Evolutionary conservation across 2,797 vertebrate genomes (phyloP).

Genomic region (Ambastaia sidthimunki): DNA sequence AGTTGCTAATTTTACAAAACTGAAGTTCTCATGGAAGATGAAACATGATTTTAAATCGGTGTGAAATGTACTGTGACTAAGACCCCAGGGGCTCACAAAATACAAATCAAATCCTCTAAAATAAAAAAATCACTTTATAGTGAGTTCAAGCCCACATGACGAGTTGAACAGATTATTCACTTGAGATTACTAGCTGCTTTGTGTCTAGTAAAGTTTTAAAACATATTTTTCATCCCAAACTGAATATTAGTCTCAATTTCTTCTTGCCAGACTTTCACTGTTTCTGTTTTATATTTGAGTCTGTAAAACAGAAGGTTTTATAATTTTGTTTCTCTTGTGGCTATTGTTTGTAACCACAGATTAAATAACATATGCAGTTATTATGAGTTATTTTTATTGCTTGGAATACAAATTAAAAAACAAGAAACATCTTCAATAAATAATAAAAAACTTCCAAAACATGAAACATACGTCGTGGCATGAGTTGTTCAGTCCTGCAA

Average conservation of each 20-base stretch:
- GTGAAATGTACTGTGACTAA: background rate
- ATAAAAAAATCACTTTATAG: background rate
- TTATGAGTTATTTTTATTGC: background rate
- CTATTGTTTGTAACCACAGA: background rate
- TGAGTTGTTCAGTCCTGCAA: too few species aligned
- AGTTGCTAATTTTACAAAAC: background rate
- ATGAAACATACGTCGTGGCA: too few species aligned
- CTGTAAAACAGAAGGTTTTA: background rate
- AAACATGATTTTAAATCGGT: slow-evolving; percentile 3
- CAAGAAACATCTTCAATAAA: too few species aligned
- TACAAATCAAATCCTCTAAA: background rate
- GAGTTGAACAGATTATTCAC: background rate
- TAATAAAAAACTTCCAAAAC: too few species aligned
- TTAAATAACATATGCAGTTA: background rate
- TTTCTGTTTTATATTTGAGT: background rate
- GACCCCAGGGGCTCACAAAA: background rate
- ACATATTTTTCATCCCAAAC: background rate
- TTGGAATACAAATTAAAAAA: background rate
- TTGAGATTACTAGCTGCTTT: slow-evolving; percentile 14
- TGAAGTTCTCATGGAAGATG: background rate
- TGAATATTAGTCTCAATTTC: background rate
- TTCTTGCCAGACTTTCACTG: background rate
- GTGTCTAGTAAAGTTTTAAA: background rate
- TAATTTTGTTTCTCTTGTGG: background rate
- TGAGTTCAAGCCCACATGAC: background rate